Percentiles rank a stretch among this genome's conserved stretches.
Evolutionary conservation across 2,797 vertebrate species (phyloP).

Genomic region (Myripristis murdjan): DNA sequence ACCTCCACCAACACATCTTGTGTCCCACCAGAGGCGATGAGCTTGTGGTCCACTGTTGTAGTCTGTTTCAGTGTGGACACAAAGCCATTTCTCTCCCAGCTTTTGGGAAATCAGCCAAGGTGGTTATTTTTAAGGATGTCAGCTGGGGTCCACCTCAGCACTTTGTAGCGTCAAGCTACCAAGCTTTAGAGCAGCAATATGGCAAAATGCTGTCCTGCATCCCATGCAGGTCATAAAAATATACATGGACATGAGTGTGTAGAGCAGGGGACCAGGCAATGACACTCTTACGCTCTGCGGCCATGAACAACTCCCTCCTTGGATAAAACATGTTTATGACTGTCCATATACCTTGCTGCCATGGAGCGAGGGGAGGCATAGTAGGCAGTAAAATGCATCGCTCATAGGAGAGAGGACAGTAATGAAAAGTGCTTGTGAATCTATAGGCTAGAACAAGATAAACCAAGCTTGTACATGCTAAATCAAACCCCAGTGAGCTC

Average conservation of each 20-base stretch:
- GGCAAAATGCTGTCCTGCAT: conserved; percentile 1
- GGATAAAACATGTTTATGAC: conserved; percentile 42
- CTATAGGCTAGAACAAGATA: neutral
- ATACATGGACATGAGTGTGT: neutral
- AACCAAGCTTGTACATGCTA: neutral
- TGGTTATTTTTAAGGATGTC: too few relatives aligned
- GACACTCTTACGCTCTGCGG: neutral
- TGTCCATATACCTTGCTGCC: conserved; percentile 15
- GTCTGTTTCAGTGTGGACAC: too few relatives aligned
- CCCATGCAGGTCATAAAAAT: neutral
- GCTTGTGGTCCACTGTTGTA: too few relatives aligned
- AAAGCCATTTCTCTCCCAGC: too few relatives aligned
- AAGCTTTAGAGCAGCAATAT: too few relatives aligned
- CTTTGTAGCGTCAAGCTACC: too few relatives aligned
- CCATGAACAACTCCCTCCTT: conserved; percentile 9
- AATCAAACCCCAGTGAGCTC: neutral
- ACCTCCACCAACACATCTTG: too few relatives aligned
- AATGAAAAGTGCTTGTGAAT: conserved; percentile 17
- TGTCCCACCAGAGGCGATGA: too few relatives aligned
- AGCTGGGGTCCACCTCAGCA: too few relatives aligned
- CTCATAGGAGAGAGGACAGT: conserved; percentile 14
- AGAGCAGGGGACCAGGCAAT: neutral
- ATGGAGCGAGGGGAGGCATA: conserved; percentile 1
- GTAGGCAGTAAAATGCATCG: conserved; percentile 35
- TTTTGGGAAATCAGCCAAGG: too few relatives aligned